Conservation (phyloP, 2,113 vertebrate species). For the Anser cygnoides region DNA sequence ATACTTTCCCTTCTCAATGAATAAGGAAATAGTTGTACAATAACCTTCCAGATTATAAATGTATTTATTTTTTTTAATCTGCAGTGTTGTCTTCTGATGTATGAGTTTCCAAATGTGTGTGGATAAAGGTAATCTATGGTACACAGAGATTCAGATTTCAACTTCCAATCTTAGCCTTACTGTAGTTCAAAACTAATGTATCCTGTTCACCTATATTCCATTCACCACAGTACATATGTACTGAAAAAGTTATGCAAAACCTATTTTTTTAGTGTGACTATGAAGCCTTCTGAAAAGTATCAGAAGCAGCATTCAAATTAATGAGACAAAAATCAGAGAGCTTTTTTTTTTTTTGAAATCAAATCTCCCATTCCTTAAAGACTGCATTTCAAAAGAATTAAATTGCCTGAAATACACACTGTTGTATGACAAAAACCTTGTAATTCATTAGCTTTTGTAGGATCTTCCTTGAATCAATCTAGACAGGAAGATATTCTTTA, state of each 20-base stretch:
- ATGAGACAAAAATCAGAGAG: background rate
- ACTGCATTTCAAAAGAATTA: conserved; percentile 27
- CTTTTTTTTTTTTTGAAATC: conserved; percentile 59
- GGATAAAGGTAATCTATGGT: background rate
- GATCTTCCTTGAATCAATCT: background rate
- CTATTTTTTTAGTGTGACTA: background rate
- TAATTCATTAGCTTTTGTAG: background rate
- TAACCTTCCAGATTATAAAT: background rate
- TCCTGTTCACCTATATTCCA: background rate
- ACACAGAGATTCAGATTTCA: background rate
- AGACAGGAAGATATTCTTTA: background rate
- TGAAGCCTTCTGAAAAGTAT: conserved; percentile 4
- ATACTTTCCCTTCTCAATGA: background rate
- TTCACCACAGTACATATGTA: background rate
- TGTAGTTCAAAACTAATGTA: background rate
- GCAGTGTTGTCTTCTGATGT: background rate
- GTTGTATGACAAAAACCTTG: background rate
- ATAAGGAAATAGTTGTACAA: background rate
- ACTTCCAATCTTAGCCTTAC: background rate
- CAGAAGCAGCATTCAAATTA: background rate
- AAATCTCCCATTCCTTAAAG: conserved; percentile 30
- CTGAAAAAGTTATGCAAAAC: background rate
- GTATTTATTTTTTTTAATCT: background rate
- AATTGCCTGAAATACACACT: background rate
- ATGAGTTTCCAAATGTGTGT: background rate